Evolutionary conservation across 2,113 vertebrate species (phyloP), one percentile per base, ranked within the genome.

Genomic region (Morphnarchus princeps): DNA sequence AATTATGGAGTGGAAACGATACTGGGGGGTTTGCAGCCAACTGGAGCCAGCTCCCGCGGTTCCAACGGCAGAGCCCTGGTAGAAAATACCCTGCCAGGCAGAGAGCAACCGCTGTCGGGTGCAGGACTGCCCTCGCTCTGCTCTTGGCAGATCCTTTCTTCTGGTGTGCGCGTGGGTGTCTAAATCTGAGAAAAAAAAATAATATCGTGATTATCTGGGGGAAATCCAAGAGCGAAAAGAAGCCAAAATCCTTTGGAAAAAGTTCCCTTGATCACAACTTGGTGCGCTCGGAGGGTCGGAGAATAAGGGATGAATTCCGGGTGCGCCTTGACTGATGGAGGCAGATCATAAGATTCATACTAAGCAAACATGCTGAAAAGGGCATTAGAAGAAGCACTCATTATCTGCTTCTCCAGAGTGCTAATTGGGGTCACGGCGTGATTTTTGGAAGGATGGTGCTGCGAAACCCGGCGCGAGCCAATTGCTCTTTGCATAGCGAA

Each of bases 1-100:
- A 95, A 87, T 96, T 94, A 95, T 82, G 95, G 96, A 93, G 59
- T 96, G 89, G 94, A 91, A 95, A 96, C 2, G 78, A 43, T 95
- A 15, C 57, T 32, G 74, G 83, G 84, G 87, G 92, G 36, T 34
- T 82, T 5, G 8, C 87, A 93, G 95, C 87, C 89, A 90, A 87
- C 38, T 42, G 93, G 57, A 84, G 86, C 32, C 50, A 32, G 55
- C 24, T 62, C 72, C 67, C 1, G 16, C 1, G 14, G 42, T 32
- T 63, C 38, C 3, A 65, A 70, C 5, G 6, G 66, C 34, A 11
- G 52, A 86, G 49, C 14, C 32, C 42, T 3, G 80, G 65, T 22
- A 7, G 36, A 3, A 55, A 84, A n/a, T 28, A 62, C 42, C 59
- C 62, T 73, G 88, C 49, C 69, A 47, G 78, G 84, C 70, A 40